Conservation (phyloP, 2,113 vertebrate genomes). For the Gila orcuttii region DNA sequence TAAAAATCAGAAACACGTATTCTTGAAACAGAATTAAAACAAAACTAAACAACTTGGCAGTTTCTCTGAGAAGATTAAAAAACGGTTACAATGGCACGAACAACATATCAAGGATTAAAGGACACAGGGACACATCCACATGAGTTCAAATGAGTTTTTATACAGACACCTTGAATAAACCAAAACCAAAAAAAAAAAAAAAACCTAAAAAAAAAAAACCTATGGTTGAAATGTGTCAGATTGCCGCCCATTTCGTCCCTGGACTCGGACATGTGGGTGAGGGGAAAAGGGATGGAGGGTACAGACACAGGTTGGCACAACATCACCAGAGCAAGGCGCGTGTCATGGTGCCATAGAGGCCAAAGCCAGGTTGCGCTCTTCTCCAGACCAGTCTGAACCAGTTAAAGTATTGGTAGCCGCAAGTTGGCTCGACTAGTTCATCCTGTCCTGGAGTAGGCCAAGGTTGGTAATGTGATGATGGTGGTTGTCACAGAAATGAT, state of each 20-base stretch:
- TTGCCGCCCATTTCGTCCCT: conserved; percentile 56
- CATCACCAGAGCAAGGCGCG: conserved; percentile 72
- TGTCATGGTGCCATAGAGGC: conserved; percentile 64
- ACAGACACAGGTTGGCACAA: conserved; percentile 72
- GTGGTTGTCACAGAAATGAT: conserved; percentile 51
- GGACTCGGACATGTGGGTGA: conserved; percentile 42
- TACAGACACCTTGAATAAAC: conserved; percentile 44
- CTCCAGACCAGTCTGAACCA: conserved; percentile 48
- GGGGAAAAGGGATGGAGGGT: conserved; percentile 52
- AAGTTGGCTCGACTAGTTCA: conserved; percentile 18
- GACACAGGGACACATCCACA: conserved; percentile 24
- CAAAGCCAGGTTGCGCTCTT: conserved; percentile 54
- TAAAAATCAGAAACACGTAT: conserved; percentile 4
- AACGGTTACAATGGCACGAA: conserved; percentile 56
- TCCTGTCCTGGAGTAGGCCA: conserved; percentile 42
- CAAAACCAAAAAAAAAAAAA: conserved; percentile 30
- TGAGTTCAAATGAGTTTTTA: conserved; percentile 49
- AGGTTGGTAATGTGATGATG: conserved; percentile 50
- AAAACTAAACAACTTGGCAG: conserved; percentile 57
- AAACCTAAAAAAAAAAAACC: conserved; percentile 20
- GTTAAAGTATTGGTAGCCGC: conserved; percentile 31
- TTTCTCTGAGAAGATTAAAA: conserved; percentile 53
- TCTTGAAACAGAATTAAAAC: conserved; percentile 61
- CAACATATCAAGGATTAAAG: conserved; percentile 36
- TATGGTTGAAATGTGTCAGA: conserved; percentile 59